Evolutionary conservation across 35 echinoderm and acorn worm species (phyloP), one percentile per base, ranked within the genome.

Genomic region (Heliocidaris erythrogramma): DNA sequence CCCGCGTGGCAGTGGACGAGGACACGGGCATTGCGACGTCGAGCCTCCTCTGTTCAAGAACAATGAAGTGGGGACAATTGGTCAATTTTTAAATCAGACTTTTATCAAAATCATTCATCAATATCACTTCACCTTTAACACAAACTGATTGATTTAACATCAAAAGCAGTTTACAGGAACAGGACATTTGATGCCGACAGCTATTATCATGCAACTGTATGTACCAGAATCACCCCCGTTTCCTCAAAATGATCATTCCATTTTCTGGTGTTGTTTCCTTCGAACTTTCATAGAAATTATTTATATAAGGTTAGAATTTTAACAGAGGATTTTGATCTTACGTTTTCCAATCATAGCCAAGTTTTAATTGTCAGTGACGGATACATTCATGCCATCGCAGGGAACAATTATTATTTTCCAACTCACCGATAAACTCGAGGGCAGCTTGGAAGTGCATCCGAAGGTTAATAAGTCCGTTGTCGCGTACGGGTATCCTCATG

Each of bases 1-100:
- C 98, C 98, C 21, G 97, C 98, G 85, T 97, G 97, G 71, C 98
- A 99, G 92, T 99, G 98, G 31, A 99, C 90, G n/a, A 99, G 94
- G 32, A 99, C 95, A 32, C 95, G 90, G 32, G 85, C 96, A 30
- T 96, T 93, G 2, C 91, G 96, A 50, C 94, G 94, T 18, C 96
- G 93, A n/a, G 98, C 98, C 87, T 95, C 94, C 59, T 99, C 98
- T 99, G 96, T 49, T 49, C 85, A 93, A 96, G 49, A 93, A 96
- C 86, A 96, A 71, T 65, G 32, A 35, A 95, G 49, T 78, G 27
- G 21, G 65, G 27, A 78, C 27, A n/a, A 78, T 69, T 49, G 21
- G 71, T 78, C 65, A 78, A 18, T 53, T 30, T 92, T 90, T 49
- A 90, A 7, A 35, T 7, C 32, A 18, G 13, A 90, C 16, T 2